A percentile compares a stretch with the other conserved stretches of the same genome.
Evolutionary conservation across 2,888 invertebrate genomes (phyloP).

Genomic region (Pristionchus exspectatus): DNA sequence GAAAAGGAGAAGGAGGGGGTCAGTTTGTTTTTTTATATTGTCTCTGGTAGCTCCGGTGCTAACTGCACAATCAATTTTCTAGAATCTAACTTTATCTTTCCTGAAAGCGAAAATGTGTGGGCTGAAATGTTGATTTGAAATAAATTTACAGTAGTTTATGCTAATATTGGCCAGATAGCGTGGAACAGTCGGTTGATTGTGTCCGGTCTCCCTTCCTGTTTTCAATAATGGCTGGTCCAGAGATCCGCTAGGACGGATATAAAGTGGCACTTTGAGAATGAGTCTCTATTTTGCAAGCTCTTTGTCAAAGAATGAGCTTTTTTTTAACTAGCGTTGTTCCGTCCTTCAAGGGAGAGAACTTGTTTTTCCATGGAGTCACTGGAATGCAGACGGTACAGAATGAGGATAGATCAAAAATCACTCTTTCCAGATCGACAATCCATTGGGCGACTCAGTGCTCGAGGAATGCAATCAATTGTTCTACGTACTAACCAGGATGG

Average conservation of each 20-base stretch:
- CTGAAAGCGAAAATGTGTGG: no score
- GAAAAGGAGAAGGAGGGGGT: constrained; percentile 25
- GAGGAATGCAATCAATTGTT: constrained; percentile 45
- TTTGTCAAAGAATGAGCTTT: no score
- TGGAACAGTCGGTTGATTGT: neutral
- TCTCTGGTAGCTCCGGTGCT: no score
- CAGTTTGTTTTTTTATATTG: neutral
- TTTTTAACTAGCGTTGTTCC: no score
- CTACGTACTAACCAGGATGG: constrained; percentile 6
- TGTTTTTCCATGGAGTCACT: no score
- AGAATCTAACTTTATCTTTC: no score
- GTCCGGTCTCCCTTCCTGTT: neutral
- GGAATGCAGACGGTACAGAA: neutral
- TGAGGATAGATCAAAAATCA: neutral
- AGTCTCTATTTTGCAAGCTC: neutral
- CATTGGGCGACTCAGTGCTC: neutral
- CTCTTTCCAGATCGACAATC: neutral
- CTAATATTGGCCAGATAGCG: neutral
- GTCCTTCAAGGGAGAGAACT: no score
- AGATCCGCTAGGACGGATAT: neutral
- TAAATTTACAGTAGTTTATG: neutral
- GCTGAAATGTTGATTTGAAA: neutral
- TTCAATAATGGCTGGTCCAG: neutral
- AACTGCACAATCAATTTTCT: no score
- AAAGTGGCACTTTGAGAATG: neutral